phyloP scores from a whole-genome alignment of 2,888 invertebrate species.

The Panorpa germanica region DNA sequence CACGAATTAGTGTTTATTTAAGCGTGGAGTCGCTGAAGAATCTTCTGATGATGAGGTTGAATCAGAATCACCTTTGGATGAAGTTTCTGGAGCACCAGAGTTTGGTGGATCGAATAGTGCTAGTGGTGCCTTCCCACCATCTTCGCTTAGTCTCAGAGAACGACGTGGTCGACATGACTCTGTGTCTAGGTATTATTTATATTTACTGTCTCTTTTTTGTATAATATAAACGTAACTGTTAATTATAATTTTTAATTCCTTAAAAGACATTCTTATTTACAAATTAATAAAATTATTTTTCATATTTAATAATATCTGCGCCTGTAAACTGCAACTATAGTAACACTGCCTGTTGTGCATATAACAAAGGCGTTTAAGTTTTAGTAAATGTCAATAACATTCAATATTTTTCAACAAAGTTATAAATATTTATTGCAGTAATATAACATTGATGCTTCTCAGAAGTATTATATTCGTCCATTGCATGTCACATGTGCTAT shows the following conservation, averaged over 20 bases:
- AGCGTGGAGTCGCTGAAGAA: conserved; percentile 48
- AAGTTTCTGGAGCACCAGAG: conserved; percentile 37
- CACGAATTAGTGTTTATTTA: conserved; percentile 11
- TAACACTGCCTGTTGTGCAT: conserved; percentile 17
- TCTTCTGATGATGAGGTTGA: conserved; percentile 66
- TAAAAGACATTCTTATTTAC: too few relatives aligned
- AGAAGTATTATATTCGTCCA: too few relatives aligned
- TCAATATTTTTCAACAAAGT: too few relatives aligned
- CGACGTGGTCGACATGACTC: conserved; percentile 41
- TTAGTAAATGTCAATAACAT: too few relatives aligned
- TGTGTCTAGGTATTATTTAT: conserved; percentile 24
- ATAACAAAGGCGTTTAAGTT: neutral
- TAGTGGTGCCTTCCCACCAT: conserved; percentile 37
- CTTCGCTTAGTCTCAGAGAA: conserved; percentile 39
- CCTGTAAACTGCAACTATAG: too few relatives aligned
- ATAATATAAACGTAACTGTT: too few relatives aligned
- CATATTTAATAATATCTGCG: too few relatives aligned
- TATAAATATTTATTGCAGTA: too few relatives aligned
- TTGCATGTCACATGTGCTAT: too few relatives aligned
- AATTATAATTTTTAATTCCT: too few relatives aligned
- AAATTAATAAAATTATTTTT: too few relatives aligned
- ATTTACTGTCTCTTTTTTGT: neutral
- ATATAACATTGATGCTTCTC: too few relatives aligned
- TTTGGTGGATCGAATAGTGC: conserved; percentile 29
- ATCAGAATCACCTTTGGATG: conserved; percentile 64